Base-by-base conservation (phyloP, 2,888 invertebrate species). In the Macrophya annulata region DNA sequence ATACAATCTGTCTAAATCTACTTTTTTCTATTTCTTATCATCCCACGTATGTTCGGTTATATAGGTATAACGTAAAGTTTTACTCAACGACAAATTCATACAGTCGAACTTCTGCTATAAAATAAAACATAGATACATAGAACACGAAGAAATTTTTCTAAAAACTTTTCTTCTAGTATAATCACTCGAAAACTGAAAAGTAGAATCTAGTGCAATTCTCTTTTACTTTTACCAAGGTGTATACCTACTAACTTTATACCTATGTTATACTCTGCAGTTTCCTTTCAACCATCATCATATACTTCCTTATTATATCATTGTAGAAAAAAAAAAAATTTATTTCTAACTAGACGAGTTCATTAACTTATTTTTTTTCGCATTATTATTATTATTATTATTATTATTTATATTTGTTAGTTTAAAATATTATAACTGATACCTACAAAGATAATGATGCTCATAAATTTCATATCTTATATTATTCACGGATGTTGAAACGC, bases 41-140 rank as follows among this genome's bases (percentile, higher is more conserved):
- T 76, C 48, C 6, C 48, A 45, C 25, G 48, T 31, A 31, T 31
- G 31, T 31, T 31, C 31, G 31, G 31, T 31, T 31, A 3, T 1
- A 3, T 31, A 31, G 31, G 3, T 31, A 31, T 31, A 31, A 31
- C 31, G 31, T 31, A 31, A 48, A 45, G 25, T 76, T 45, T 45
- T 21, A 4, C 21, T 17, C n/a, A 55, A 25, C 55, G 59, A 79
- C 79, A 79, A 79, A 55, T 79, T 79, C 59, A 79, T 79, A 79
- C 79, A 55, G 79, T 79, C 79, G 40, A 79, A 79, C 55, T 79
- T 79, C 1, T 0, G 12, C 1, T n/a, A 31, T 9, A 6, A n/a
- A 79, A 31, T 55, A 51, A 25, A 17, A 51, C 51, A 31, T 17
- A 45, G 17, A 17, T 15, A 59, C 10, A 74, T n/a, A 37, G 45